These are phyloP conservation scores for Rachycentron canadum DNA, from an alignment of 2,797 vertebrate genomes.

Conservation along the genomic window DNA sequence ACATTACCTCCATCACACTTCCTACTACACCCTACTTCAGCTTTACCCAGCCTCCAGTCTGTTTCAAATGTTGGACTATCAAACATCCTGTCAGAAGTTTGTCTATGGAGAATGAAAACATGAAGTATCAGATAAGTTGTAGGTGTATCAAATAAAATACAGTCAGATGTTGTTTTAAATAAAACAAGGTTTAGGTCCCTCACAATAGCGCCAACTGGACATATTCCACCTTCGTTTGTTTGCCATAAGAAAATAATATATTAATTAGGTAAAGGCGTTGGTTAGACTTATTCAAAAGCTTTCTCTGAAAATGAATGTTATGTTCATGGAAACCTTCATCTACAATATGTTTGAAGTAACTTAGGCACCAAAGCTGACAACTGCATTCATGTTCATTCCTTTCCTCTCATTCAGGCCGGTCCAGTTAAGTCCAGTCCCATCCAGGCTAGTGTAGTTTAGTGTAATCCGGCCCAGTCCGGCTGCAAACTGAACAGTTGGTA, in stretches of 20 bases:
- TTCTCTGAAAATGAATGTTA: not conserved
- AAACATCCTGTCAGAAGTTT: not conserved
- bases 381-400: not conserved
- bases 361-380: not conserved
- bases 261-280: not conserved
- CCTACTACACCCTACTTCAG: not conserved
- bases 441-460: conserved; percentile 42
- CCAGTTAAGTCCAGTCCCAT: conserved; percentile 16
- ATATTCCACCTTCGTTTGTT: not conserved
- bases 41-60: not conserved
- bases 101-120: not conserved
- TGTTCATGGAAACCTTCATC: not conserved
- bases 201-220: not conserved
- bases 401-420: conserved; percentile 9
- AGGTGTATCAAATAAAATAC: not conserved
- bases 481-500: conserved; percentile 85
- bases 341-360: not conserved
- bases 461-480: conserved; percentile 65
- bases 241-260: not conserved
- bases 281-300: not conserved
- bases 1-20: not conserved
- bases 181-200: not conserved
- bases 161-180: not conserved
- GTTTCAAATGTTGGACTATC: not conserved
- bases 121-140: not conserved